Evolutionary conservation across 92 coral and sea anemone genomes (phyloP).

Genomic region (Umimayanthus chanpuru): DNA sequence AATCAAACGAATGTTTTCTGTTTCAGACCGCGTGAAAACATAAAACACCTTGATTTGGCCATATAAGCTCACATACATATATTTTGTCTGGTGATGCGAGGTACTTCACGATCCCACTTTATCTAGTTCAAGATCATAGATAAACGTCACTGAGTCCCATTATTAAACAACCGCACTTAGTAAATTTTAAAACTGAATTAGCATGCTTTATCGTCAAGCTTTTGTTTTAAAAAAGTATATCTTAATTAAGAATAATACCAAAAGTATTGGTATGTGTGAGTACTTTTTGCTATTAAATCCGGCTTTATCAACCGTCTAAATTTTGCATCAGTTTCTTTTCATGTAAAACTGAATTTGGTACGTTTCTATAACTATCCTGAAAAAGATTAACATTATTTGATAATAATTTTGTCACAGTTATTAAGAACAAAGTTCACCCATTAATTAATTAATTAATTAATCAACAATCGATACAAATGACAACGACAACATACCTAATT

Average conservation of each 20-base stretch:
- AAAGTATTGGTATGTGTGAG: neutral
- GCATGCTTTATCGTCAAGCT: neutral
- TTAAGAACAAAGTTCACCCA: too few relatives aligned
- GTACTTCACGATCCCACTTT: neutral
- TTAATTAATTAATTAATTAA: too few relatives aligned
- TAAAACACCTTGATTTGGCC: neutral
- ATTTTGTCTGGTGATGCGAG: neutral
- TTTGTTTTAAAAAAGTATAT: neutral
- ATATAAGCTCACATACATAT: neutral
- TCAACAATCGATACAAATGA: neutral
- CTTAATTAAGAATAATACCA: neutral
- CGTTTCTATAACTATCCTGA: neutral
- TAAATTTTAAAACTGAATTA: too few relatives aligned
- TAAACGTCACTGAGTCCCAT: too few relatives aligned
- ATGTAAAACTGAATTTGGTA: neutral
- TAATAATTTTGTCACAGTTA: neutral
- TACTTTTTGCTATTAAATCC: neutral
- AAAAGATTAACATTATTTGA: neutral
- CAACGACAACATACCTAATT: neutral
- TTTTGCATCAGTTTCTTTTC: neutral
- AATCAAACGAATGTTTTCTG: neutral
- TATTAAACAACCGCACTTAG: too few relatives aligned
- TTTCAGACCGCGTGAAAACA: neutral
- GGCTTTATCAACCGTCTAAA: neutral
- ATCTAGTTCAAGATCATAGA: too few relatives aligned